Evolutionary conservation across 2,113 vertebrate species (phyloP), one percentile per base, ranked within the genome.

Genomic region (Trematocara nigrifrons): DNA sequence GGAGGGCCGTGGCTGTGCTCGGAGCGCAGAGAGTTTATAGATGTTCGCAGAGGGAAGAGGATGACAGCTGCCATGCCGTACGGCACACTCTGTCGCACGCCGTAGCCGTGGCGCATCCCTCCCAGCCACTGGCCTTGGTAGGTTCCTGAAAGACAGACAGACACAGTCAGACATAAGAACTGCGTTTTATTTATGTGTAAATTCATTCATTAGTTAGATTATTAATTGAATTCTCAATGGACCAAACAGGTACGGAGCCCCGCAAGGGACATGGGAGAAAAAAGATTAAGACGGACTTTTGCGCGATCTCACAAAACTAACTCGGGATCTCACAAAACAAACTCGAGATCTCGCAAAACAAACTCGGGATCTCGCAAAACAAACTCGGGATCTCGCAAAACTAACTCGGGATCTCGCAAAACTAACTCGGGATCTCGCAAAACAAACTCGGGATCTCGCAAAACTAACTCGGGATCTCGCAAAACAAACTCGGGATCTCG

Each of bases 61-160:
- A 99, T 99, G 95, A 99, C 97, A 8, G 98, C 98, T 10, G 98
- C 98, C 97, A 99, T 99, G 95, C 98, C 98, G 38, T 99, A 99
- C 84, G 98, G 98, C 33, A 99, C 98, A 15, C 98, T 99, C 96
- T 99, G 98, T 84, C 98, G 97, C 35, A 99, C 97, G 1, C 98
- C 98, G 9, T 99, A 99, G 51, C 98, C 98, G 76, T 99, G 98
- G 38, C 98, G 98, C 98, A 99, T 98, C 89, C 98, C 98, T 1
- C 96, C 98, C 45, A 97, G 95, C 98, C 98, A 99, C 95, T 99
- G 98, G 93, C 98, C 98, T 94, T 99, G 98, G 95, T 97, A 99
- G 2, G 98, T 99, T 59, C 98, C 98, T 99, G 95, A 0, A 71
- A 79, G 81, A 79, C 84, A 91, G 59, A 87, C 51, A 79, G 26